Evolutionary conservation across 2,113 vertebrate genomes (phyloP).

Genomic region (Protomyctophum bolini): DNA sequence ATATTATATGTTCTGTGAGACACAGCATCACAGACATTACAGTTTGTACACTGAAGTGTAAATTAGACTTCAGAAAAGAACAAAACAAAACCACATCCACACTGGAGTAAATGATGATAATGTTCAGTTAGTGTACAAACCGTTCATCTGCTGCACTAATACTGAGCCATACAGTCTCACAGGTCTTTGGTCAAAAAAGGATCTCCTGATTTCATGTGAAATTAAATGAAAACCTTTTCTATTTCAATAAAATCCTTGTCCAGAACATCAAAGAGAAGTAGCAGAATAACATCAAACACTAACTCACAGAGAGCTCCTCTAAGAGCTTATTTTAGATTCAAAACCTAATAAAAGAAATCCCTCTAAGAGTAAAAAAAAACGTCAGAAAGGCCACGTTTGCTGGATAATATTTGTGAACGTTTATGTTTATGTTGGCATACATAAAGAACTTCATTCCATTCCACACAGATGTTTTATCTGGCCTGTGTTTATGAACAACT

Average conservation of each 20-base stretch:
- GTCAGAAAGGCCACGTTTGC: background rate
- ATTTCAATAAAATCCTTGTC: constrained; percentile 18
- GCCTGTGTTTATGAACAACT: constrained; percentile 49
- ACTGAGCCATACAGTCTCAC: background rate
- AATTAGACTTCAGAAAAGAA: background rate
- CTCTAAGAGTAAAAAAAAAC: constrained; percentile 16
- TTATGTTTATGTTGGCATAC: constrained; percentile 49
- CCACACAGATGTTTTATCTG: constrained; percentile 47
- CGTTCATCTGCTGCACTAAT: background rate
- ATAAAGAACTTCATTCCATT: constrained; percentile 46
- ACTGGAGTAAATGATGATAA: background rate
- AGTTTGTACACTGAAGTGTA: too few relatives aligned
- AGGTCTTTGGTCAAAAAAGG: background rate
- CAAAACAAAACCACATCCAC: background rate
- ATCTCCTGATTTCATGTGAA: background rate
- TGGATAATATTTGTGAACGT: constrained; percentile 20
- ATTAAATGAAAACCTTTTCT: background rate
- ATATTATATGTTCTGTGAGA: too few relatives aligned
- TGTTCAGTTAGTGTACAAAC: background rate
- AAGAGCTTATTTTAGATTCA: constrained; percentile 18
- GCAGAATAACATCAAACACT: constrained; percentile 30
- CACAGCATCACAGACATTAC: too few relatives aligned
- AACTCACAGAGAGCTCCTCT: constrained; percentile 28
- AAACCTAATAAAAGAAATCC: constrained; percentile 21
- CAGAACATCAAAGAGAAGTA: constrained; percentile 24